Percentiles rank a stretch among this genome's conserved stretches.
These are phyloP conservation scores for Phallusia fumigata DNA, from an alignment of 23 tunicate species.

Conservation along the genomic window DNA sequence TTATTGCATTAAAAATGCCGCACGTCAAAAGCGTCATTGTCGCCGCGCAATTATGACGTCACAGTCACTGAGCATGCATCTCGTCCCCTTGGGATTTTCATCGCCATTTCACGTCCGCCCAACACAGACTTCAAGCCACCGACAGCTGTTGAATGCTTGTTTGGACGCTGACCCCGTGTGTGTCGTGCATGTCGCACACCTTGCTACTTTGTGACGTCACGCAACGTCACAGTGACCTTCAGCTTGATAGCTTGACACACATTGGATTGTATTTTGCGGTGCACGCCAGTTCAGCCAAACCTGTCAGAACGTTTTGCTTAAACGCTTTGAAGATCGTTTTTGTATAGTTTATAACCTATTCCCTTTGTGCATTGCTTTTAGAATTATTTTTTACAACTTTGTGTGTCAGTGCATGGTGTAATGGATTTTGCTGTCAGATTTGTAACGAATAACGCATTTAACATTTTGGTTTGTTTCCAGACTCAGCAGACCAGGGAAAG, in stretches of 20 bases:
- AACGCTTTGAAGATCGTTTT: no score
- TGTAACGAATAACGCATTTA: no score
- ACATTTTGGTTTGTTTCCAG: not conserved
- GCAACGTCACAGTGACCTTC: not conserved
- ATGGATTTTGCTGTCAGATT: no score
- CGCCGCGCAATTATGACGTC: constrained; percentile 6
- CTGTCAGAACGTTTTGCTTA: no score
- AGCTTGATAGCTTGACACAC: no score
- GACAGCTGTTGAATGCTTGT: not conserved
- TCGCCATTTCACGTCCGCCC: not conserved
- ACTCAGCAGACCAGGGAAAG: constrained; percentile 12
- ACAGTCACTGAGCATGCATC: not conserved
- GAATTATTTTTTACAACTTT: no score
- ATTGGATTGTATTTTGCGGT: no score
- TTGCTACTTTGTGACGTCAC: not conserved
- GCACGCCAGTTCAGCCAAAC: no score
- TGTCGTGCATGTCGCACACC: not conserved
- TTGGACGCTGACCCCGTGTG: not conserved
- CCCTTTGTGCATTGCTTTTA: no score
- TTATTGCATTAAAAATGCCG: no score
- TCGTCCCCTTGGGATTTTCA: not conserved
- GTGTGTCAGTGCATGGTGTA: no score
- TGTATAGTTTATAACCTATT: no score
- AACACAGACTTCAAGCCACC: not conserved
- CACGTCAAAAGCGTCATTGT: constrained; percentile 6